Conservation (phyloP, 2,888 invertebrate genomes). For the Aspidiotus destructor region DNA sequence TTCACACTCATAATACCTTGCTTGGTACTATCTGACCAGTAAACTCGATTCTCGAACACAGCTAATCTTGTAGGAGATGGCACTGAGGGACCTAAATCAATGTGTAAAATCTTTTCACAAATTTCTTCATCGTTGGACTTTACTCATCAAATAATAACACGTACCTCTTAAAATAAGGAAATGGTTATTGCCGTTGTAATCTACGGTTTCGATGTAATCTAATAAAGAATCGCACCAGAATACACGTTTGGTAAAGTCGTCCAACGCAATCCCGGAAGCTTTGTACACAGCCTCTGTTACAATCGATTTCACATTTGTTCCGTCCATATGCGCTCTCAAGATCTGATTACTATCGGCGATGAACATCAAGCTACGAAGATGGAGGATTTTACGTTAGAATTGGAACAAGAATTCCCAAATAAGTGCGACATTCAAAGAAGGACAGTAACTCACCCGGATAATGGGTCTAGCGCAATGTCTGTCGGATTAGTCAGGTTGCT, state of each 20-base stretch:
- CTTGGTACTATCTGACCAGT: slow-evolving; percentile 85
- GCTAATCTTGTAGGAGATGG: slow-evolving; percentile 77
- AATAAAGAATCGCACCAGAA: slow-evolving; percentile 94
- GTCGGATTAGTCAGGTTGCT: slow-evolving; percentile 83
- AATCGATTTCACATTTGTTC: slow-evolving; percentile 69
- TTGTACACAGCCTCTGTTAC: slow-evolving; percentile 88
- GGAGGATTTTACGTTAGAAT: neutral
- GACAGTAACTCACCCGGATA: slow-evolving; percentile 53
- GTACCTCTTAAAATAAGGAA: slow-evolving; percentile 64
- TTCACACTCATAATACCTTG: slow-evolving; percentile 80
- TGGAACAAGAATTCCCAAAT: neutral
- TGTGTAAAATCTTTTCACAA: neutral
- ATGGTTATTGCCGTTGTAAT: slow-evolving; percentile 78
- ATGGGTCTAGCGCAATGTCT: slow-evolving; percentile 88
- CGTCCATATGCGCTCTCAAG: slow-evolving; percentile 88
- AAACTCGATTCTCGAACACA: slow-evolving; percentile 74
- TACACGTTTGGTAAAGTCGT: slow-evolving; percentile 77
- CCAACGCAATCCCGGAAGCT: slow-evolving; percentile 83
- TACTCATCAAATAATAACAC: neutral
- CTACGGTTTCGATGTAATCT: slow-evolving; percentile 91
- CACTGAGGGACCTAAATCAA: slow-evolving; percentile 56
- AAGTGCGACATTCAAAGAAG: neutral
- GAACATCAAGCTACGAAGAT: slow-evolving; percentile 54
- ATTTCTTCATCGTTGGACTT: neutral
- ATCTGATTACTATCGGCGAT: slow-evolving; percentile 75